Base-by-base conservation (phyloP, 1,140 invertebrate species). In the Drosophila carrolli region DNA sequence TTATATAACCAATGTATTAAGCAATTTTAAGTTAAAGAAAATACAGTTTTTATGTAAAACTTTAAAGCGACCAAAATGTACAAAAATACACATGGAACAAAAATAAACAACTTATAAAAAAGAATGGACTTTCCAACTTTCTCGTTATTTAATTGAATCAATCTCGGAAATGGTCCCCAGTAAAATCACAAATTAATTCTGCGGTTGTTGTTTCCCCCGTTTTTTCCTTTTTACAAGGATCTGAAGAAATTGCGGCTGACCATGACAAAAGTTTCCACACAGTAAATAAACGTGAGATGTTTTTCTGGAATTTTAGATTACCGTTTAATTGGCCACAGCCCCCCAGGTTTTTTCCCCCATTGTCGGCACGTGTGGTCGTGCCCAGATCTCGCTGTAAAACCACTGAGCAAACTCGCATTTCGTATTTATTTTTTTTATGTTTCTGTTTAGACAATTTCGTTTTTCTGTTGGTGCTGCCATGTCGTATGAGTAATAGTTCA, bases 401-500 rank as follows among this genome's bases (percentile, higher is more conserved):
- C 54, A 48, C 68, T 65, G 60, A 65, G 38, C 53, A 53, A 56
- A 23, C 70, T 55, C 29, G 13, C 55, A 54, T 23, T 41, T 61
- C 41, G 55, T 77, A 19, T 57, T 67, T 37, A 51, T 67, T 40
- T 63, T 46, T 40, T 63, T 46, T 63, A 46, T 79, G 59, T 80
- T 63, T 75, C 75, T 71, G 55, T 75, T 75, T 81, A 63, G 65
- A 60, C 73, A 63, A 61, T 48, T 41, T 38, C 40, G 48, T 35
- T 62, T 55, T 55, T 60, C 47, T n/a, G 71, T 46, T 53, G 41
- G 41, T 27, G 51, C 68, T 19, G 16, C 29, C 63, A 35, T 60
- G 47, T 62, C 61, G 53, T 84, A 66, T 79, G 75, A 75, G 73
- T 76, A 84, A 80, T 76, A 65, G 60, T 82, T 67, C 79, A 77